A percentile compares a stretch with the other conserved stretches of the same genome.
phyloP scores from a whole-genome alignment of 92 coral and sea anemone genomes.

The Isaurus tuberculatus region DNA sequence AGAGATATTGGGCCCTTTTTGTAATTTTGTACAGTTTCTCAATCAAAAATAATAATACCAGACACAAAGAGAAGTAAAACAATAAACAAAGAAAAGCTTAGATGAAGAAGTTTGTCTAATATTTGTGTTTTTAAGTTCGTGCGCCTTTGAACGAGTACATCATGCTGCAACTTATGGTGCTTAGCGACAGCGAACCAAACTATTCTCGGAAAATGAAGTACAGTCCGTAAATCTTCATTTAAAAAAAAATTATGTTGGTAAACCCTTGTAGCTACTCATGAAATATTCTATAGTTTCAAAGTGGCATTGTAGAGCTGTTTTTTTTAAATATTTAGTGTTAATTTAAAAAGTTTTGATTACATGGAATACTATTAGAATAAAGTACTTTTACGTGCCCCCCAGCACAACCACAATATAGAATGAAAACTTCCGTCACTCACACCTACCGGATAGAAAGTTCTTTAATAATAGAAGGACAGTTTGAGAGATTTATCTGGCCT shows the following conservation, averaged over 20 bases:
- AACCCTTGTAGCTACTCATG: no score
- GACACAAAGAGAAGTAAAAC: background rate
- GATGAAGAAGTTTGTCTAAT: background rate
- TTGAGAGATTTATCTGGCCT: background rate
- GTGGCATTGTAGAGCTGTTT: background rate
- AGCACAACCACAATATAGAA: background rate
- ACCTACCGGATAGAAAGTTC: background rate
- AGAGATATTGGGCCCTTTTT: slow-evolving; percentile 22
- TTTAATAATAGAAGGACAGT: background rate
- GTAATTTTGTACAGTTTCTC: slow-evolving; percentile 32
- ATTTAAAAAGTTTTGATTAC: background rate
- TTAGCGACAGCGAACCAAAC: no score
- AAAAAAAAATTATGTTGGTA: no score
- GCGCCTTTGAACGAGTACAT: background rate
- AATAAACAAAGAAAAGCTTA: slow-evolving; percentile 10
- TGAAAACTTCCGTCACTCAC: background rate
- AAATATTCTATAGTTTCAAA: background rate
- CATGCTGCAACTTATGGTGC: no score
- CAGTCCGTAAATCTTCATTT: background rate
- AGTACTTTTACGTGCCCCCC: background rate
- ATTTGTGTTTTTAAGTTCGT: background rate
- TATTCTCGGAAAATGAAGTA: no score
- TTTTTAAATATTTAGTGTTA: background rate
- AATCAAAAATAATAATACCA: background rate
- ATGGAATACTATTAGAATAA: background rate